Base-by-base conservation (phyloP, 1,140 invertebrate species). In the Drosophila pseudoobscura region DNA sequence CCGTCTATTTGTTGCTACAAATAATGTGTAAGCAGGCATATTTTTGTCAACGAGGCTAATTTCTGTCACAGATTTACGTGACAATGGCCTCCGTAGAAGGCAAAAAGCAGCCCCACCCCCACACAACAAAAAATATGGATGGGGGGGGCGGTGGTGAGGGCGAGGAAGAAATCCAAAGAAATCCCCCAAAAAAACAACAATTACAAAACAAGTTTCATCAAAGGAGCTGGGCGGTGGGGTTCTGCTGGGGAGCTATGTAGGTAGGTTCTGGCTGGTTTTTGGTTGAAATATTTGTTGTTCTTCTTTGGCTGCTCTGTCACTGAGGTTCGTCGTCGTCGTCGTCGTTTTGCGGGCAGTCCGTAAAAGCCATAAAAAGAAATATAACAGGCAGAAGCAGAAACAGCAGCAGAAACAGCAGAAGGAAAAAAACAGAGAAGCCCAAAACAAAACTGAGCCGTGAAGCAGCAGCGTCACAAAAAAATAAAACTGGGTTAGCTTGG, bases 21-120 rank as follows among this genome's bases (percentile, higher is more conserved):
- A 88, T 87, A 88, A 88, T 88, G 83, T 87, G 83, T 88, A 87
- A 87, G 83, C 83, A 82, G 83, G 78, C 83, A 88, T 87, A 88
- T 88, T 88, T 87, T 87, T 83, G 83, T 87, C 83, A 88, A 88
- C 78, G 75, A 75, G 83, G 78, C 78, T 87, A 88, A 83, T 87
- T 88, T 79, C 78, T 79, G 83, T 78, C 78, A 79, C 71, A 82
- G 83, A 87, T 87, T 88, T 88, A 88, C 83, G 83, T 87, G 78
- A 87, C 78, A 87, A 87, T 87, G 71, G 83, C 70, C 59, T 61
- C 46, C 17, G 45, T 64, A 80, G 49, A 68, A 64, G 63, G 43
- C 29, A 66, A 52, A 46, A 62, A 55, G 55, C 51, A 51, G 54
- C 26, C 26, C 56, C 20, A 15, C 8, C 45, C 44, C 59, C 59